Conservation (phyloP, 1,140 invertebrate genomes). For the Nomia melanderi region DNA sequence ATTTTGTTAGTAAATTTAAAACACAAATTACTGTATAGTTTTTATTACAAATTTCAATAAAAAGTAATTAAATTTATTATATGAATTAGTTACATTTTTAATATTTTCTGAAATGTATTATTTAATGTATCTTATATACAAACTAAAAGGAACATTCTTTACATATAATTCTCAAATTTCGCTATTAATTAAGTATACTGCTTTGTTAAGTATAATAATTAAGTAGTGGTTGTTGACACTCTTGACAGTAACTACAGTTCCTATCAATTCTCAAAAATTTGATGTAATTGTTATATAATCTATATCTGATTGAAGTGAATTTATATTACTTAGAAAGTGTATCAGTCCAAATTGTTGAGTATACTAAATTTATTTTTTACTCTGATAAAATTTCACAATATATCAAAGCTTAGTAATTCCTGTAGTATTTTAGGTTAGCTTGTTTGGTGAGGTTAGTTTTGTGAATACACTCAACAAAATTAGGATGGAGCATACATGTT, state of each 20-base stretch:
- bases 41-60: neutral
- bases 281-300: constrained; percentile 53
- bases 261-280: constrained; percentile 24
- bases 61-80: neutral
- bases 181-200: neutral
- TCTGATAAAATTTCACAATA: constrained; percentile 52
- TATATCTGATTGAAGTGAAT: neutral
- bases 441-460: constrained; percentile 74
- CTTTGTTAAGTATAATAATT: constrained; percentile 24
- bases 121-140: neutral
- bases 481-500: constrained; percentile 4
- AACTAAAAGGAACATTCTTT: neutral
- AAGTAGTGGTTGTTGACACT: constrained; percentile 53
- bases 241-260: constrained; percentile 49
- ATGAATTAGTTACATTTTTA: neutral
- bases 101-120: neutral
- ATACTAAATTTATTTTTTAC: constrained; percentile 30
- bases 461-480: neutral
- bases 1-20: neutral
- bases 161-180: neutral
- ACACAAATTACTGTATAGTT: neutral
- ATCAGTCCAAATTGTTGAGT: neutral
- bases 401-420: constrained; percentile 60
- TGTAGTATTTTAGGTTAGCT: constrained; percentile 71
- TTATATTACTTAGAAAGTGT: constrained; percentile 5